Evolutionary conservation across 35 echinoderm and acorn worm genomes (phyloP), one percentile per base, ranked within the genome.

Genomic region (Stichopus chloronotus): DNA sequence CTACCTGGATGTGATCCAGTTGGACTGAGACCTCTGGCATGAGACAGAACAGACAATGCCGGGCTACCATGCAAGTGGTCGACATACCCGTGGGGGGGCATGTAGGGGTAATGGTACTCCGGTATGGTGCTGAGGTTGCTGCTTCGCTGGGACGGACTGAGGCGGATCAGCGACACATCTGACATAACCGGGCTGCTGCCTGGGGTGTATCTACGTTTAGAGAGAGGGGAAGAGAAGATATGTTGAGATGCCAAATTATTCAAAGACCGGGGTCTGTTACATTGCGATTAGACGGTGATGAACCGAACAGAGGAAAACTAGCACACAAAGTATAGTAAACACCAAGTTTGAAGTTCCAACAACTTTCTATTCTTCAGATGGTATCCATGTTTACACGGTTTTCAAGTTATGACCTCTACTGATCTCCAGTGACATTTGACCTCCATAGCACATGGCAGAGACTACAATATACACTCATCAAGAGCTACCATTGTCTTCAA

Each of bases 11-110:
- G 92, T 52, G 93, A 94, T 57, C 92, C 83, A 78, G 80, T 84
- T n/a, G 97, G 97, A 90, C 97, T 99, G 11, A 99, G 78, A 56
- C 97, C 97, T 78, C 97, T 94, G 16, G 97, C 97, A 92, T 96
- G 97, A 16, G 93, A 95, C 59, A 99, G 54, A 58, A 93, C 93
- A 16, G 97, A 99, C 68, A 99, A 90, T 7, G 96, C 94, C 16
- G 97, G 97, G 59, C 97, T 99, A 4, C 94, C 96, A n/a, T 93
- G 92, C 8, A 95, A 59, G 20, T 94, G 96, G 23, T 98, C 94
- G 59, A 93, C 59, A 53, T 97, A 98, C n/a, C 88, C 90, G 63
- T 93, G 96, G 21, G 87, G 84, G 57, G 93, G 81, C 81, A 94
- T 94, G 92, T 96, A 95, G 5, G 97, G 95, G 92, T 96, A 96